These are phyloP conservation scores for Archegozetes longisetosus DNA, from an alignment of 1,140 invertebrate species.

Conservation along the genomic window DNA sequence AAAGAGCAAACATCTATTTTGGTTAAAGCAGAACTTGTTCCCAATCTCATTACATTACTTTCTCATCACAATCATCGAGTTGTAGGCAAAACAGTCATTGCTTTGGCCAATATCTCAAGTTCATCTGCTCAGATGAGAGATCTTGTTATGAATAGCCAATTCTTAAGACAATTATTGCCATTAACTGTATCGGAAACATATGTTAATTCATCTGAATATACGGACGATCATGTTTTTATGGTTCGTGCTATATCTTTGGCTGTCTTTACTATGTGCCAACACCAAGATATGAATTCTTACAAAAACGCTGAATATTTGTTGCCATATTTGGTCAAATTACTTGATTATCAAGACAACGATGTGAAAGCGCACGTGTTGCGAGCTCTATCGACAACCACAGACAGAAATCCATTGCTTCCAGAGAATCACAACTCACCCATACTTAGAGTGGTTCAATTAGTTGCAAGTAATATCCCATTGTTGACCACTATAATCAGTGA, in stretches of 20 bases:
- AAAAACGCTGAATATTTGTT: neutral
- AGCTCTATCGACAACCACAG: neutral
- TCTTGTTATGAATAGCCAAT: neutral
- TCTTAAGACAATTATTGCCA: neutral
- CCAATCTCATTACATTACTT: neutral
- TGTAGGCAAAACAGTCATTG: neutral
- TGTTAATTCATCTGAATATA: neutral
- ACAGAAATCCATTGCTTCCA: neutral
- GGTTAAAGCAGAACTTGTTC: neutral
- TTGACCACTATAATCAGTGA: neutral
- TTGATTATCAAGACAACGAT: neutral
- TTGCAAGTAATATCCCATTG: neutral
- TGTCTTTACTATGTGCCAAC: neutral
- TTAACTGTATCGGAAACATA: neutral
- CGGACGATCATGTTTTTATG: neutral
- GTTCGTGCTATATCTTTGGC: neutral
- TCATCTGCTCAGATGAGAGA: neutral
- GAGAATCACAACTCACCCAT: neutral
- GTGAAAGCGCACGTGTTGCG: neutral
- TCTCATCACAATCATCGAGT: neutral
- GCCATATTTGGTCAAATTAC: neutral
- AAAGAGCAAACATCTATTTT: neutral
- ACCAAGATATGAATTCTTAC: neutral
- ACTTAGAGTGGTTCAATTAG: neutral
- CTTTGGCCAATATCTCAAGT: neutral